Evolutionary conservation across 2,888 invertebrate genomes (phyloP).

Genomic region (Cylindroiulus punctatus): DNA sequence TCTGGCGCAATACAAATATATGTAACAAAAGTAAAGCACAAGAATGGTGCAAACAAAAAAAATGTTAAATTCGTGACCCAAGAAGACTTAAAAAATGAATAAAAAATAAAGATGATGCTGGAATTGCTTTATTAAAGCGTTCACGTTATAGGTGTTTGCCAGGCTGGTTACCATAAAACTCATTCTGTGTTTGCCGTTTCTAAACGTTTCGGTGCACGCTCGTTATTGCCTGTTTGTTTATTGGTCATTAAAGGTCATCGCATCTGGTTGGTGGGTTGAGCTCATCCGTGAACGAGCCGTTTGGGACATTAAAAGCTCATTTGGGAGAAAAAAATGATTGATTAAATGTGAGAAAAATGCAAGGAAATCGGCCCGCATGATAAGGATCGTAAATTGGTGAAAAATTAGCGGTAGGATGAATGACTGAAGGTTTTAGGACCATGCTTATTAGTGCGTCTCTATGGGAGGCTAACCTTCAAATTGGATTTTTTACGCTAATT

Average conservation of each 20-base stretch:
- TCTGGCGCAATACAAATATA: neutral
- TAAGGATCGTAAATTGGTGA: neutral
- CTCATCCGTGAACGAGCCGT: neutral
- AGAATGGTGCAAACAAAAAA: neutral
- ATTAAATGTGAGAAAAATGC: constrained; percentile 28
- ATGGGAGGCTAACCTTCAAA: neutral
- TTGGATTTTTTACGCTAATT: neutral
- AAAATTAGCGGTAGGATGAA: neutral
- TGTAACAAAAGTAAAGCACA: neutral
- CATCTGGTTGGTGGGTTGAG: neutral
- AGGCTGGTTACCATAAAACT: constrained; percentile 19
- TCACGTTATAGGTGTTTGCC: neutral
- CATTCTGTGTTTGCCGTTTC: neutral
- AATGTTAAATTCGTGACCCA: neutral
- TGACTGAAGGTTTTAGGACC: neutral
- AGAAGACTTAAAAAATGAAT: no score
- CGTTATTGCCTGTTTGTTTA: constrained; percentile 27
- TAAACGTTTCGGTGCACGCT: constrained; percentile 15
- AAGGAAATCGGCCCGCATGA: neutral
- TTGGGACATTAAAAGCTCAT: neutral
- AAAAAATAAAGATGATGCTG: neutral
- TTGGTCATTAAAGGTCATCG: constrained; percentile 43
- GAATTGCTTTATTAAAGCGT: constrained; percentile 31
- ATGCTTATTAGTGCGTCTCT: constrained; percentile 27
- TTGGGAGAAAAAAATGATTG: neutral